Conservation (phyloP, 2,888 invertebrate genomes). For the Pogonocherus hispidulus region DNA sequence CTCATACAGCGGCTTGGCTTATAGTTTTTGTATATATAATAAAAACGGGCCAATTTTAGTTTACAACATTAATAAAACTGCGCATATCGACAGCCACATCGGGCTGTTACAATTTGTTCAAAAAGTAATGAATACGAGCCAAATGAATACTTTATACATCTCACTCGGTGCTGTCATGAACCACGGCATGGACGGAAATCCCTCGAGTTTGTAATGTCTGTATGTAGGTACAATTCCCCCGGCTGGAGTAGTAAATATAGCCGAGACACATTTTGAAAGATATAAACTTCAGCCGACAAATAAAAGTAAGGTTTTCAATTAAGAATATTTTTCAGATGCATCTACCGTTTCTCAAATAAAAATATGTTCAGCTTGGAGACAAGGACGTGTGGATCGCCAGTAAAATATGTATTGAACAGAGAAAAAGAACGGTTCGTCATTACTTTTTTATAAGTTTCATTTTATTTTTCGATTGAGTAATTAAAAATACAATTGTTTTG, state of each 20-base stretch:
- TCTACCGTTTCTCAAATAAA: too few species aligned
- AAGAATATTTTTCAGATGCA: constrained; percentile 1
- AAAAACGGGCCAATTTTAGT: constrained; percentile 15
- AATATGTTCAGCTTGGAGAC: too few species aligned
- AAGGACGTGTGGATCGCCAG: too few species aligned
- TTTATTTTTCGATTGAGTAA: too few species aligned
- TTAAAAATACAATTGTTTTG: too few species aligned
- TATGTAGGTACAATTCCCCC: constrained; percentile 8
- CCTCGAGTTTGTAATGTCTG: too few species aligned
- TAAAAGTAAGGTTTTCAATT: constrained; percentile 2
- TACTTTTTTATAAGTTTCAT: too few species aligned
- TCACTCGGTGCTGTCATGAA: not conserved
- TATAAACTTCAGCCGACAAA: not conserved
- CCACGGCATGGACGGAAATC: too few species aligned
- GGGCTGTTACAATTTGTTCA: constrained; percentile 18
- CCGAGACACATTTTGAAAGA: constrained; percentile 4
- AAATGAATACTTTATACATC: constrained; percentile 17
- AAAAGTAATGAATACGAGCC: constrained; percentile 14
- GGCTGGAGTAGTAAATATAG: constrained; percentile 1
- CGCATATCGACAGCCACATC: not conserved
- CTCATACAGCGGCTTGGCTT: not conserved
- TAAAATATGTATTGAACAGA: too few species aligned
- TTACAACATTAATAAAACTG: constrained; percentile 28
- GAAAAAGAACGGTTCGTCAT: too few species aligned
- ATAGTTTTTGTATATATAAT: constrained; percentile 20